Evolutionary conservation across 1,140 invertebrate genomes (phyloP).

Genomic region (Meteorus sp.): DNA sequence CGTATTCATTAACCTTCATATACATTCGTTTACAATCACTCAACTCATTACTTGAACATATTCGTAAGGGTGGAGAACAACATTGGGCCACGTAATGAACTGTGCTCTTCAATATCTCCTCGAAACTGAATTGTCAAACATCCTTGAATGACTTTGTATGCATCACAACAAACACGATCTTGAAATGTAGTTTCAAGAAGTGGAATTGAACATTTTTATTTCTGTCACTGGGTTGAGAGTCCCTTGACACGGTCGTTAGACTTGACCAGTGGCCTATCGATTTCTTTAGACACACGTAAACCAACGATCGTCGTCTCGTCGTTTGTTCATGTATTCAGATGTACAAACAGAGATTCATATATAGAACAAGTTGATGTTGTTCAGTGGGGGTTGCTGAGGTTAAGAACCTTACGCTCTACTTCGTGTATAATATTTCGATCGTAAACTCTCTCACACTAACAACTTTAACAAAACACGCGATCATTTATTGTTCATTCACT

Average conservation of each 20-base stretch:
- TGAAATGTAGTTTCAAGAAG: no score
- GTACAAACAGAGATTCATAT: conserved; percentile 6
- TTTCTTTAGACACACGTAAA: conserved; percentile 33
- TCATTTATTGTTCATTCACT: not conserved
- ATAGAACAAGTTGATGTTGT: conserved; percentile 20
- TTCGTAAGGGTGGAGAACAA: no score
- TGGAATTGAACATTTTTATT: not conserved
- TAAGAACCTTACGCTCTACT: conserved; percentile 56
- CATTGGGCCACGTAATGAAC: no score
- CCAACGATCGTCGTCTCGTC: conserved; percentile 22
- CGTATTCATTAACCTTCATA: no score
- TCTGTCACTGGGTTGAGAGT: not conserved
- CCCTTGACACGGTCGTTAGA: conserved; percentile 30
- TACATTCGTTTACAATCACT: no score
- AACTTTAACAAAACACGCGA: not conserved
- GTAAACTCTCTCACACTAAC: conserved; percentile 8
- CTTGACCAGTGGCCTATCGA: conserved; percentile 47
- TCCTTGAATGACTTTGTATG: no score
- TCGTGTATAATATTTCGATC: conserved; percentile 36
- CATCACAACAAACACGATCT: no score
- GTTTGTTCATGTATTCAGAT: not conserved
- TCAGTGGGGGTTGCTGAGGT: conserved; percentile 41
- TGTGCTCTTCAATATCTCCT: no score
- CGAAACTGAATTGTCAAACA: no score
- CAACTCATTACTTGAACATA: no score